Conservation (phyloP, 2,113 vertebrate genomes). For the Felis chaus region DNA sequence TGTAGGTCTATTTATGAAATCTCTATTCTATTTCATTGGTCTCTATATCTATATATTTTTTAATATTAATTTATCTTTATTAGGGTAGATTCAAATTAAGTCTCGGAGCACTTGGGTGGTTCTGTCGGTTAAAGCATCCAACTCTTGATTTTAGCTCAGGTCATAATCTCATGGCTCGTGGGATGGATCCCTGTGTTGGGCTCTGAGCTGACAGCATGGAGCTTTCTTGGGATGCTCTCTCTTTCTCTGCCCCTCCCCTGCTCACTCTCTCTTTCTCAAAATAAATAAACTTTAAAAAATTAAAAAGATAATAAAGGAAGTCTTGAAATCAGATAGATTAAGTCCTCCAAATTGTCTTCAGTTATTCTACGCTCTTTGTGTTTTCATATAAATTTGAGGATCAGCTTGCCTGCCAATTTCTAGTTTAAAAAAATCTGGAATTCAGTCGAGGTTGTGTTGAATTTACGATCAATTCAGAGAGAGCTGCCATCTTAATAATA, state of each 20-base stretch:
- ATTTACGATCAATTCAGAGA: neutral
- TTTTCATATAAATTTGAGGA: constrained; percentile 16
- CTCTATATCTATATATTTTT: neutral
- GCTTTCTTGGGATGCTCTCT: no score
- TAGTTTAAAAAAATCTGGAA: neutral
- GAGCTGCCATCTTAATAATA: neutral
- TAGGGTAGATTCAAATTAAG: neutral
- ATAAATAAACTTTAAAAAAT: no score
- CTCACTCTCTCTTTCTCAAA: no score
- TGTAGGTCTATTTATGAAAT: neutral
- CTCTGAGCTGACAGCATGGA: no score
- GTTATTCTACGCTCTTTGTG: neutral
- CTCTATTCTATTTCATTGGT: neutral
- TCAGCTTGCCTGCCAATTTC: neutral
- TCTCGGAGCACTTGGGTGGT: neutral
- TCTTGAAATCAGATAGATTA: neutral
- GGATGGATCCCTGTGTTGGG: no score
- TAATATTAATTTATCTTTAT: neutral
- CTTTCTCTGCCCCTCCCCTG: no score
- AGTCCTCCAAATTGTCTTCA: neutral
- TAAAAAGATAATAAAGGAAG: neutral
- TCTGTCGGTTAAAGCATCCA: no score
- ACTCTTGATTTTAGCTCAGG: no score
- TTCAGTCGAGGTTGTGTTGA: neutral
- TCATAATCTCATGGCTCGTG: no score